Evolutionary conservation across 2,113 vertebrate species (phyloP), one percentile per base, ranked within the genome.

Genomic region (Anas platyrhynchos): DNA sequence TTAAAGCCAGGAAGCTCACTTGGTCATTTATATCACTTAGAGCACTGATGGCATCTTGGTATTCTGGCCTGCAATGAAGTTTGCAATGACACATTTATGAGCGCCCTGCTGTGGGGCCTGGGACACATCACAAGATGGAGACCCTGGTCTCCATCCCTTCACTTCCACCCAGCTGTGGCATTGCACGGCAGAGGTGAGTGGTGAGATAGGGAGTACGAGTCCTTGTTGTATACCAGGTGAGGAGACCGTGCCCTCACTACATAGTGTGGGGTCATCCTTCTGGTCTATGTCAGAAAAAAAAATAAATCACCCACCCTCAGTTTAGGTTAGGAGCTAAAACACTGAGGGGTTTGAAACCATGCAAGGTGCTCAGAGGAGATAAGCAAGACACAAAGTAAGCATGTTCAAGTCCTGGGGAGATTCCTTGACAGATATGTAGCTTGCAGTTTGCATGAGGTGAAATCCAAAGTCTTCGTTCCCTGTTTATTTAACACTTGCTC

Each of bases 381-480:
- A 75, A 55, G 11, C 11, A 15, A 71, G 27, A 9, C 13, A 26
- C 5, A 36, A 12, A 15, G 16, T 46, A 17, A 78, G 17, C 18
- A 48, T 23, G 22, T 18, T 86, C 9, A 52, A 46, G 5, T 67
- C 29, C 43, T 58, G 32, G 34, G 81, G 65, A 88, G 44, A 29
- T 76, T 77, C 22, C 25, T 8, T 36, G 46, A 62, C 27, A 58
- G 10, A 46, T 68, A 11, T 46, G 13, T 67, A 89, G 69, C n/a
- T 21, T 83, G 34, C 16, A 22, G 38, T 78, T 50, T 22, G 16
- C 54, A 43, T 6, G 32, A 43, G 25, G 11, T 46, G 54, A 83
- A 81, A 84, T 18, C 11, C 0, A 1, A 44, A 74, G 22, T 56
- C 31, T 59, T 93, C 0, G 0, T 80, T 91, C 68, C 25, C n/a